These are phyloP conservation scores for Zosterops borbonicus DNA, from an alignment of 2,113 vertebrate genomes.

Conservation along the genomic window DNA sequence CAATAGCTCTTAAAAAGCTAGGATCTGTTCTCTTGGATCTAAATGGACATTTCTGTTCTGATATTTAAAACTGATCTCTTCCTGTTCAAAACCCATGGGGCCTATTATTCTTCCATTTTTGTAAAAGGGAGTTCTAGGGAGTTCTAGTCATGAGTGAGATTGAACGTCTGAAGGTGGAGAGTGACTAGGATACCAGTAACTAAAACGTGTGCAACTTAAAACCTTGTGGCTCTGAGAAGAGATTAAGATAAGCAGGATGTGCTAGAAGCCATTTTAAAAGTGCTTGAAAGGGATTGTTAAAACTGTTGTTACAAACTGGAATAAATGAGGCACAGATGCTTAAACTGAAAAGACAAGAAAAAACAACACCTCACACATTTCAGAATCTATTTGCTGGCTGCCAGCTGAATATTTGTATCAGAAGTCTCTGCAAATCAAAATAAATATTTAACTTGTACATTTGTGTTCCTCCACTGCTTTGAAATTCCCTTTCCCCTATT, in stretches of 20 bases:
- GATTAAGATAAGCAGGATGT: background rate
- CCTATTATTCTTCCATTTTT: background rate
- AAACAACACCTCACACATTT: background rate
- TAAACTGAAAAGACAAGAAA: background rate
- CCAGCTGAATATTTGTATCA: slow-evolving; percentile 10
- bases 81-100: background rate
- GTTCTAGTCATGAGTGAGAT: background rate
- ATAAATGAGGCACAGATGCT: background rate
- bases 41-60: background rate
- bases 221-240: background rate
- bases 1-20: background rate
- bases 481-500: background rate
- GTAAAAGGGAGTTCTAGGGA: background rate
- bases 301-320: background rate
- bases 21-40: background rate
- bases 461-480: background rate
- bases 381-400: background rate
- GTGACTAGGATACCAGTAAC: background rate
- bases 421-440: slow-evolving; percentile 21
- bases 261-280: background rate
- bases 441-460: slow-evolving; percentile 18
- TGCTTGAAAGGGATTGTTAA: background rate
- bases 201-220: background rate
- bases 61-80: background rate
- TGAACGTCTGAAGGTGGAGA: background rate